Base-by-base conservation (phyloP, 1,140 invertebrate species). In the Hestina assimilis region DNA sequence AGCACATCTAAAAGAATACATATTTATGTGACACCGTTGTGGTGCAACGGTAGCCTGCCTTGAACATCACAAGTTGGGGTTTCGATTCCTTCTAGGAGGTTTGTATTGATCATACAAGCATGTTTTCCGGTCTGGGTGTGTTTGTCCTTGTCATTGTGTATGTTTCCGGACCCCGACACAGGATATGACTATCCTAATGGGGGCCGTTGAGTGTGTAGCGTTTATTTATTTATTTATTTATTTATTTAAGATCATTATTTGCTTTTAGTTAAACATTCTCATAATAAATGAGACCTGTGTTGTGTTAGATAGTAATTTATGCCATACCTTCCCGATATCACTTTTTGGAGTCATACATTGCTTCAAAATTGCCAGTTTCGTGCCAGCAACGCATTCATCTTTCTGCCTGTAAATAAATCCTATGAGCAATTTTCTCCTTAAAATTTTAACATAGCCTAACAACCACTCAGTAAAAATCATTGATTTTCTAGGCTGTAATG, bases 241-340 rank as follows among this genome's bases (percentile, higher is more conserved):
- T n/a, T n/a, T n/a, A n/a, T n/a, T n/a, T n/a, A n/a, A n/a, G n/a
- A n/a, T n/a, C n/a, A n/a, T 26, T 26, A 9, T 9, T 26, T 26
- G 24, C 24, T 26, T 26, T 26, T 9, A 26, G 9, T 9, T 5
- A 26, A 4, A 26, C 4, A 9, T 26, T 9, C 4, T 26, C 9
- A 26, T 26, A 5, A 26, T 26, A n/a, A n/a, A n/a, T n/a, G n/a
- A n/a, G n/a, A n/a, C 9, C 24, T 5, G 9, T 26, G 4, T 26
- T 9, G 4, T n/a, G n/a, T 17, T 9, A 40, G 4, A 40, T 20
- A 29, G n/a, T 40, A 4, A 9, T 19, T 17, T 17, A 4, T 35
- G 14, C 12, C 20, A 42, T 72, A 87, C 83, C 72, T 81, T 79
- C 57, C 69, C 83, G 43, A 79, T 83, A 4, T 79, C 77, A 5